phyloP scores from a whole-genome alignment of 37 sponge, comb jelly and placozoan genomes.

The Ephydatia muelleri region DNA sequence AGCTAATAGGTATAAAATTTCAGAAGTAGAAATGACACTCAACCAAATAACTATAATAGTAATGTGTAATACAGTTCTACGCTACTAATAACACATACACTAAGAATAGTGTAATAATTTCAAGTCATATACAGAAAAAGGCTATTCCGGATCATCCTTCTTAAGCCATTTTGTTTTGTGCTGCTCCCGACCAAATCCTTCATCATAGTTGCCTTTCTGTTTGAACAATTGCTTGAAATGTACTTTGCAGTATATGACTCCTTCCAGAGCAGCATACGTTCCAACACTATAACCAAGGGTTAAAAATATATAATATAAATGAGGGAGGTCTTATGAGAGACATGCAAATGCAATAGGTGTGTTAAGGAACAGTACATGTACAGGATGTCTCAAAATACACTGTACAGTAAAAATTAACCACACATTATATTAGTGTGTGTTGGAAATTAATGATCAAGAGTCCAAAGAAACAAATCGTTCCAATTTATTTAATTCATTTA shows the following conservation, averaged over 20 bases:
- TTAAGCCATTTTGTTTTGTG: conserved; percentile 79
- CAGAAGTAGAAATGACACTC: neutral
- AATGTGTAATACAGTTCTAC: neutral
- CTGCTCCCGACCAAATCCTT: conserved; percentile 86
- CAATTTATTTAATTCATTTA: no score
- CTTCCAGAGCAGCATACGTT: conserved; percentile 84
- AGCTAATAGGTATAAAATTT: no score
- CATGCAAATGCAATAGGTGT: no score
- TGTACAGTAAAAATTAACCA: no score
- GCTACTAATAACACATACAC: neutral
- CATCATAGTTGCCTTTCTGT: conserved; percentile 90
- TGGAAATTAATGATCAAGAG: no score
- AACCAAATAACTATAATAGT: neutral
- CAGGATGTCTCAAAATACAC: no score
- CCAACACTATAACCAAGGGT: conserved; percentile 56
- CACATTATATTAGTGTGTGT: no score
- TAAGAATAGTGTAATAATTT: neutral
- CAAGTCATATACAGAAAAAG: neutral
- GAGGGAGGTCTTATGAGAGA: no score
- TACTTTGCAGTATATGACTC: conserved; percentile 85
- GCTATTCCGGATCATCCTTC: conserved; percentile 23
- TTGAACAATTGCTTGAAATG: conserved; percentile 97
- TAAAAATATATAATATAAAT: neutral
- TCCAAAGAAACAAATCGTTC: no score
- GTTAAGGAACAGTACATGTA: no score